Conservation (phyloP, 2,888 invertebrate genomes). For the Volucella inanis region DNA sequence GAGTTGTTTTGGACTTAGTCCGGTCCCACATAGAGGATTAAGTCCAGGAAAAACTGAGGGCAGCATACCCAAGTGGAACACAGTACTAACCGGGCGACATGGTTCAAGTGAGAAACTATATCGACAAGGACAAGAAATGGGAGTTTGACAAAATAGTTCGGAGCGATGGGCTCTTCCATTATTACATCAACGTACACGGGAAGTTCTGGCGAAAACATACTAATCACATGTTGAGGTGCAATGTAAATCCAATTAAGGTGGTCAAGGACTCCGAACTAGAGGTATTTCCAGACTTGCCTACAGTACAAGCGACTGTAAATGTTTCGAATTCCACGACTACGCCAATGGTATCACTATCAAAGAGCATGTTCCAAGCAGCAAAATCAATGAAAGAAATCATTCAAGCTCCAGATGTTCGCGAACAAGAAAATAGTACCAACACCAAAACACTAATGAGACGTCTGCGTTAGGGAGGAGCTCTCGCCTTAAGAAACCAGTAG, state of each 20-base stretch:
- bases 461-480: background rate
- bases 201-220: conserved; percentile 1
- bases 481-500: background rate
- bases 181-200: too few species aligned
- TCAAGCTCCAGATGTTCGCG: background rate
- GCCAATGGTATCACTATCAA: too few species aligned
- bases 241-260: background rate
- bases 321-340: background rate
- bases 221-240: background rate
- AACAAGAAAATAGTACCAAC: background rate
- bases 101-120: too few species aligned
- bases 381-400: background rate
- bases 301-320: background rate
- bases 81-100: background rate
- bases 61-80: background rate
- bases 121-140: too few species aligned
- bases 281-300: background rate
- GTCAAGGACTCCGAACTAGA: background rate
- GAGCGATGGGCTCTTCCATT: too few species aligned
- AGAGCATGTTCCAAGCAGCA: too few species aligned
- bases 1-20: conserved; percentile 30
- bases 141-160: too few species aligned
- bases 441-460: background rate
- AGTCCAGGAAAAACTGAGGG: background rate
- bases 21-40: background rate